Conservation (phyloP, 2,113 vertebrate genomes). For the Caretta caretta region DNA sequence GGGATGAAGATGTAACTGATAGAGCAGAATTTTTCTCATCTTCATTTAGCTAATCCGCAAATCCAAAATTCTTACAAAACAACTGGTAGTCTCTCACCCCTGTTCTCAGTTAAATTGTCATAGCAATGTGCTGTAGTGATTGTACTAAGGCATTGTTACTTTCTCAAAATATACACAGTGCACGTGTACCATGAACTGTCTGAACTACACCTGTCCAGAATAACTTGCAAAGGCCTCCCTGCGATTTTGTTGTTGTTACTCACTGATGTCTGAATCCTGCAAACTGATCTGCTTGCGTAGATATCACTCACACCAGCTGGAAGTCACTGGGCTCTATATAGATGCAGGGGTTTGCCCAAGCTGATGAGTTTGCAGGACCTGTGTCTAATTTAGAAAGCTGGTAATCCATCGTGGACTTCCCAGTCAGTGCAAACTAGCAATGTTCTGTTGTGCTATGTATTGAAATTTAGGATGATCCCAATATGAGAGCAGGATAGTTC, state of each 20-base stretch:
- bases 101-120: neutral
- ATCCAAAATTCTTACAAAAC: neutral
- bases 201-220: neutral
- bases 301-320: neutral
- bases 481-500: neutral
- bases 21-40: neutral
- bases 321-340: neutral
- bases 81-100: neutral
- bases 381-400: neutral
- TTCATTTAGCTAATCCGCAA: neutral
- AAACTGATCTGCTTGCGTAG: neutral
- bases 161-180: neutral
- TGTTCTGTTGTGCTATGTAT: neutral
- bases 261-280: neutral
- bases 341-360: neutral
- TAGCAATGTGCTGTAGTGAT: neutral
- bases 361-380: neutral
- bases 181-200: neutral
- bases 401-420: neutral
- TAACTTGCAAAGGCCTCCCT: neutral
- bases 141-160: neutral
- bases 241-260: neutral
- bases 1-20: neutral
- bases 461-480: conserved; percentile 5
- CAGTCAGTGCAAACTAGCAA: neutral